A percentile compares a stretch with the other conserved stretches of the same genome.
Evolutionary conservation across 2,888 invertebrate genomes (phyloP).

Genomic region (Gonocerus acuteangulatus): DNA sequence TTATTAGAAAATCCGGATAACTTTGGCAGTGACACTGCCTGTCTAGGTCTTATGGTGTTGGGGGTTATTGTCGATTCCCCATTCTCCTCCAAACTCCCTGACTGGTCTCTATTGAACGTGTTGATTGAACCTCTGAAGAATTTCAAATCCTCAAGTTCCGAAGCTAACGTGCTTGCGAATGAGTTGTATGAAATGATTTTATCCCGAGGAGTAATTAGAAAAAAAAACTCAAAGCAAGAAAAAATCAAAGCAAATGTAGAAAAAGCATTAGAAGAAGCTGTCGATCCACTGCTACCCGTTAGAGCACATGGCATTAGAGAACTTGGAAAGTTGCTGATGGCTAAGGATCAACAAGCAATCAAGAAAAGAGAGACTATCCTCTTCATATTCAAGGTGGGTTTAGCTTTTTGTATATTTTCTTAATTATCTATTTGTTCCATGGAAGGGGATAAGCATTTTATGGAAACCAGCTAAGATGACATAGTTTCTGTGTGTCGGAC

Average conservation of each 20-base stretch:
- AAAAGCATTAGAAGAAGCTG: slow-evolving; percentile 56
- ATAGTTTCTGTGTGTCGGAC: too few species aligned
- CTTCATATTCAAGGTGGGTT: slow-evolving; percentile 60
- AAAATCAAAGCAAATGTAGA: slow-evolving; percentile 21
- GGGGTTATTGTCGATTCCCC: slow-evolving; percentile 42
- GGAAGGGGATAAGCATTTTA: background rate
- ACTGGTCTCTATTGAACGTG: slow-evolving; percentile 42
- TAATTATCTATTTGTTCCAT: background rate
- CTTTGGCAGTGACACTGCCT: slow-evolving; percentile 40
- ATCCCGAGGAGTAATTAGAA: slow-evolving; percentile 39
- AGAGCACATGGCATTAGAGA: slow-evolving; percentile 71
- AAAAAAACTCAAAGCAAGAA: slow-evolving; percentile 18
- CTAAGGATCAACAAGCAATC: slow-evolving; percentile 55
- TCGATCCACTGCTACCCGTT: slow-evolving; percentile 66
- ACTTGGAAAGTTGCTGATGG: slow-evolving; percentile 62
- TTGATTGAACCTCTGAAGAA: slow-evolving; percentile 41
- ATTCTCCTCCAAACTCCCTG: slow-evolving; percentile 36
- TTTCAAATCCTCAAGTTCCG: slow-evolving; percentile 38
- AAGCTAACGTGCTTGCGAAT: slow-evolving; percentile 39
- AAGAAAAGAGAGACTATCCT: slow-evolving; percentile 59
- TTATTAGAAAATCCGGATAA: slow-evolving; percentile 40
- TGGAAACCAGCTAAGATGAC: too few species aligned
- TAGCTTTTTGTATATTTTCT: background rate
- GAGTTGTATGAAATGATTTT: slow-evolving; percentile 42
- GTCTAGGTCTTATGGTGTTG: slow-evolving; percentile 44